These are phyloP conservation scores for Venustaconcha ellipsiformis DNA, from an alignment of 1,140 invertebrate genomes.

Conservation along the genomic window DNA sequence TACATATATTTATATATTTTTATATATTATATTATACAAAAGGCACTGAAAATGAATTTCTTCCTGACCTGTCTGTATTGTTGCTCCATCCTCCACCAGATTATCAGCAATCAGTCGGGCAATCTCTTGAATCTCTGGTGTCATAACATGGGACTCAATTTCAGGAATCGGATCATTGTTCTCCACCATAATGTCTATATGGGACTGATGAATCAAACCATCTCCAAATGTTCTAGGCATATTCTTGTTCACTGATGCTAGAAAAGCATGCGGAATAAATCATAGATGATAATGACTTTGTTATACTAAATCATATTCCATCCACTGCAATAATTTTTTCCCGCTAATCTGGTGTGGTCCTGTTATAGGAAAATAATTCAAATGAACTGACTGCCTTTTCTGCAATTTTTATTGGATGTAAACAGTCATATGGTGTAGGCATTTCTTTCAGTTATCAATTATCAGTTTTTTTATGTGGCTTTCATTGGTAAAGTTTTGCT, in stretches of 20 bases:
- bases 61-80: conserved; percentile 87
- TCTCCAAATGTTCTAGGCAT: conserved; percentile 95
- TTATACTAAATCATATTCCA: too few relatives aligned
- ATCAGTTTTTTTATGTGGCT: too few relatives aligned
- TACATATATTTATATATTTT: neutral
- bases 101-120: conserved; percentile 92
- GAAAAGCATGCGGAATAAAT: neutral
- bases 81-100: conserved; percentile 90
- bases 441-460: too few relatives aligned
- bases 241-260: conserved; percentile 80
- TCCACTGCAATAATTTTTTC: too few relatives aligned
- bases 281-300: too few relatives aligned
- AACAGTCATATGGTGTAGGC: too few relatives aligned
- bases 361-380: too few relatives aligned
- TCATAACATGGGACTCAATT: conserved; percentile 76
- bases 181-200: conserved; percentile 89
- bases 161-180: conserved; percentile 78
- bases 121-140: conserved; percentile 83
- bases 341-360: too few relatives aligned
- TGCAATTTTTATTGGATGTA: too few relatives aligned
- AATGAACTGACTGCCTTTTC: too few relatives aligned
- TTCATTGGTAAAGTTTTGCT: too few relatives aligned
- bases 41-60: neutral
- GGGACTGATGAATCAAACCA: conserved; percentile 87
- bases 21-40: neutral